These are phyloP conservation scores for Sylvilagus bachmani DNA, from an alignment of 2,113 vertebrate genomes.

Conservation along the genomic window DNA sequence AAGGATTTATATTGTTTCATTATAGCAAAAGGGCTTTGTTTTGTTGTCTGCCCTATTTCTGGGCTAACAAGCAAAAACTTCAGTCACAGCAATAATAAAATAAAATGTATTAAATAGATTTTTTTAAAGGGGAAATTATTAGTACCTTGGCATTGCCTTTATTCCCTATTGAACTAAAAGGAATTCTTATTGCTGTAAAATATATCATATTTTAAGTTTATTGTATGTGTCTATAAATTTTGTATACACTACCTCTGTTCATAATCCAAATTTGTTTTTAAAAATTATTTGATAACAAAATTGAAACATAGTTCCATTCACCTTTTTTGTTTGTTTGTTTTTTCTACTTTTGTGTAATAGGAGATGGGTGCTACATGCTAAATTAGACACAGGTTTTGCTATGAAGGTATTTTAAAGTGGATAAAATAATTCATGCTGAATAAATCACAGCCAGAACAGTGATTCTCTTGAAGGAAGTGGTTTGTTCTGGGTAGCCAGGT, in stretches of 20 bases:
- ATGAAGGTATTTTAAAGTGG: conserved; percentile 37
- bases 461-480: conserved; percentile 53
- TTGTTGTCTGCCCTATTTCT: neutral
- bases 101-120: neutral
- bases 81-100: conserved; percentile 1
- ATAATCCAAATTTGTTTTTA: conserved; percentile 23
- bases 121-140: conserved; percentile 14
- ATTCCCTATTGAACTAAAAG: conserved; percentile 45
- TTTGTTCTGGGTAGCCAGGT: conserved; percentile 47
- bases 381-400: conserved; percentile 19
- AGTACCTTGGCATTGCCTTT: neutral
- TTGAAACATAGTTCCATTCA: neutral
- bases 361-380: neutral
- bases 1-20: neutral
- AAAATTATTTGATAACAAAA: neutral
- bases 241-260: neutral
- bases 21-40: neutral
- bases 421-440: conserved; percentile 21
- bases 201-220: conserved; percentile 45
- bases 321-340: neutral
- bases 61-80: neutral
- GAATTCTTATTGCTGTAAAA: conserved; percentile 31
- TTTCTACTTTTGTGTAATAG: neutral
- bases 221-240: conserved; percentile 30
- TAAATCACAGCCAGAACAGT: conserved; percentile 43